Conservation (phyloP, 2,797 vertebrate species). For the Hephaestus fuliginosus region DNA sequence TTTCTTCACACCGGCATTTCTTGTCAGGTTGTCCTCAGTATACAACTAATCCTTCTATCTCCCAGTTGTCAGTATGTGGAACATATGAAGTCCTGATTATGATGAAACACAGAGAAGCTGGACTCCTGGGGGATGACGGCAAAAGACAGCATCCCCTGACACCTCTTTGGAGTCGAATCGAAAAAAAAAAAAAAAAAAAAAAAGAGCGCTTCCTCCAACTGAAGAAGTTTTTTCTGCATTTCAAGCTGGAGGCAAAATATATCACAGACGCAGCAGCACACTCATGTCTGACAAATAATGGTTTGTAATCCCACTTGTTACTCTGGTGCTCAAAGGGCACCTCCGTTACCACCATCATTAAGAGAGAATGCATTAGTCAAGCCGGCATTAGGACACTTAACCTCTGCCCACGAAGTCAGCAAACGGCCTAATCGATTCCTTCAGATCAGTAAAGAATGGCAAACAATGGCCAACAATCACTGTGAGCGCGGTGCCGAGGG, state of each 20-base stretch:
- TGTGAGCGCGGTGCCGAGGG: slow-evolving; percentile 44
- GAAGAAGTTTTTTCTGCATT: slow-evolving; percentile 21
- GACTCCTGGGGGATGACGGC: slow-evolving; percentile 43
- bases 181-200: slow-evolving; percentile 22
- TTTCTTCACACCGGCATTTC: slow-evolving; percentile 32
- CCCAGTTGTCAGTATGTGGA: slow-evolving; percentile 38
- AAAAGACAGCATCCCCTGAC: slow-evolving; percentile 55
- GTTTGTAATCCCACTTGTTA: slow-evolving; percentile 46
- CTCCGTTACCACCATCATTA: slow-evolving; percentile 64
- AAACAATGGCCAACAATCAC: slow-evolving; percentile 75
- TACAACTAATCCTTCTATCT: slow-evolving; percentile 27
- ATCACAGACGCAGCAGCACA: neutral
- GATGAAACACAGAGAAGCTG: slow-evolving; percentile 49
- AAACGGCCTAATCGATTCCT: slow-evolving; percentile 73
- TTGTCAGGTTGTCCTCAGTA: slow-evolving; percentile 26
- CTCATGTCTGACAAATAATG: slow-evolving; percentile 41
- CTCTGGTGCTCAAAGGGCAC: slow-evolving; percentile 75
- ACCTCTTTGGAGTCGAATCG: slow-evolving; percentile 34
- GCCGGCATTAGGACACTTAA: slow-evolving; percentile 74
- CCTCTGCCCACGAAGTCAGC: slow-evolving; percentile 73
- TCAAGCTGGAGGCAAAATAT: slow-evolving; percentile 31
- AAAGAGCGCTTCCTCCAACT: slow-evolving; percentile 13
- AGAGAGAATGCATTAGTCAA: slow-evolving; percentile 74
- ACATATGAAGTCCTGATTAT: slow-evolving; percentile 68
- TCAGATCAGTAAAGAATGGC: slow-evolving; percentile 60